Percentiles rank a stretch among this genome's conserved stretches.
Conservation (phyloP, 2,797 vertebrate species). For the Gobionotothen gibberifrons region DNA sequence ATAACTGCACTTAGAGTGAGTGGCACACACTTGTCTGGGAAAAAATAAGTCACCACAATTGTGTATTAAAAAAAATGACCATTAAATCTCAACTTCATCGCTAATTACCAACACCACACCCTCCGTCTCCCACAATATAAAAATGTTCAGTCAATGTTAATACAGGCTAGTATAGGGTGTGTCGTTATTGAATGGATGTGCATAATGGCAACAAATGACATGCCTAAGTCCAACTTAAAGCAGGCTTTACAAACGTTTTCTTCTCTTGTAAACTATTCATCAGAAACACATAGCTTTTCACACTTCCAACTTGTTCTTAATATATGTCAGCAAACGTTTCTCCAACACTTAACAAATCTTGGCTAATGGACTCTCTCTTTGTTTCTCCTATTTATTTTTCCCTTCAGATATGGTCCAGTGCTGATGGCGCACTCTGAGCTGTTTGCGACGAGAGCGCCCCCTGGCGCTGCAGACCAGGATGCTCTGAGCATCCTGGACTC, state of each 20-base stretch:
- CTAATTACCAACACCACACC: not conserved
- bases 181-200: not conserved
- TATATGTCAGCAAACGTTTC: no score
- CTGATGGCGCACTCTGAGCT: constrained; percentile 78
- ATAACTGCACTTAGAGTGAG: constrained; percentile 40
- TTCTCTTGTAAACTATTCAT: not conserved
- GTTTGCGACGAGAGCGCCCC: constrained; percentile 62
- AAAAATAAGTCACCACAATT: constrained; percentile 26
- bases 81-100: not conserved
- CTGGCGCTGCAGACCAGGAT: constrained; percentile 58
- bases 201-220: constrained; percentile 37
- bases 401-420: constrained; percentile 66
- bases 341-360: not conserved
- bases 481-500: constrained; percentile 68
- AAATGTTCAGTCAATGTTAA: not conserved
- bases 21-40: constrained; percentile 17
- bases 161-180: not conserved
- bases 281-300: not conserved
- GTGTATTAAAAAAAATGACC: constrained; percentile 1
- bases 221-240: not conserved
- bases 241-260: no score
- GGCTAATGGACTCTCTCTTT: not conserved
- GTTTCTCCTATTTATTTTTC: constrained; percentile 10
- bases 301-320: no score
- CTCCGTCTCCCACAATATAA: not conserved